phyloP scores from a whole-genome alignment of 1,140 invertebrate genomes.

The Colletes latitarsis region DNA sequence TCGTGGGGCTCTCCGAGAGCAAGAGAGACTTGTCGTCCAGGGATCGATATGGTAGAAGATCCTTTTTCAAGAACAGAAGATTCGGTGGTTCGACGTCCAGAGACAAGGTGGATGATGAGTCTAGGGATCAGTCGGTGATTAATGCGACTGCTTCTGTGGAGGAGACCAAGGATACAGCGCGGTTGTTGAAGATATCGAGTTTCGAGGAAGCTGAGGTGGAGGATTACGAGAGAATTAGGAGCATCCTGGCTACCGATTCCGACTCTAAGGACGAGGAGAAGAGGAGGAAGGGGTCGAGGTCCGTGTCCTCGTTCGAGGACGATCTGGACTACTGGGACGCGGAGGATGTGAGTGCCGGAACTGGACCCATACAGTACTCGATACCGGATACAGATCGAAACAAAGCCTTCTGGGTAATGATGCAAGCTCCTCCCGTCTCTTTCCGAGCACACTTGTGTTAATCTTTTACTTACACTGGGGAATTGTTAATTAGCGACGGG shows the following conservation, averaged over 20 bases:
- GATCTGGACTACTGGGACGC: constrained; percentile 76
- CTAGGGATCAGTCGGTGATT: constrained; percentile 2
- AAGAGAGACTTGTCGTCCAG: constrained; percentile 48
- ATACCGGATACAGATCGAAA: constrained; percentile 71
- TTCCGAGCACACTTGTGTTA: constrained; percentile 1
- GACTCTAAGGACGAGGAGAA: constrained; percentile 24
- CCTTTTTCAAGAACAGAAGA: constrained; percentile 52
- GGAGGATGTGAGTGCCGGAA: constrained; percentile 69
- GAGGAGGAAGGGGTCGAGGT: constrained; percentile 35
- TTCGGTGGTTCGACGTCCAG: constrained; percentile 38
- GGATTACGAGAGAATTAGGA: constrained; percentile 65
- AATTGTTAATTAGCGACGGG: too few relatives aligned
- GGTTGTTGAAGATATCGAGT: constrained; percentile 67
- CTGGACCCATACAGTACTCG: constrained; percentile 70
- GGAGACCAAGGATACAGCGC: constrained; percentile 20
- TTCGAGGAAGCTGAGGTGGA: constrained; percentile 69
- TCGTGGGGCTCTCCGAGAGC: constrained; percentile 59
- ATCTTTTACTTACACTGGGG: background rate
- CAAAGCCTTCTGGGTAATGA: constrained; percentile 79
- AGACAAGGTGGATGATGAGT: constrained; percentile 30
- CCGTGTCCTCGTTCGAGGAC: constrained; percentile 60
- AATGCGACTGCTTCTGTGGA: constrained; percentile 35
- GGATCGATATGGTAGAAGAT: constrained; percentile 35
- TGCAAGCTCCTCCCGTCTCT: constrained; percentile 39
- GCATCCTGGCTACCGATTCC: constrained; percentile 43